These are phyloP conservation scores for Ichneumon xanthorius DNA, from an alignment of 2,888 invertebrate species.

Conservation along the genomic window DNA sequence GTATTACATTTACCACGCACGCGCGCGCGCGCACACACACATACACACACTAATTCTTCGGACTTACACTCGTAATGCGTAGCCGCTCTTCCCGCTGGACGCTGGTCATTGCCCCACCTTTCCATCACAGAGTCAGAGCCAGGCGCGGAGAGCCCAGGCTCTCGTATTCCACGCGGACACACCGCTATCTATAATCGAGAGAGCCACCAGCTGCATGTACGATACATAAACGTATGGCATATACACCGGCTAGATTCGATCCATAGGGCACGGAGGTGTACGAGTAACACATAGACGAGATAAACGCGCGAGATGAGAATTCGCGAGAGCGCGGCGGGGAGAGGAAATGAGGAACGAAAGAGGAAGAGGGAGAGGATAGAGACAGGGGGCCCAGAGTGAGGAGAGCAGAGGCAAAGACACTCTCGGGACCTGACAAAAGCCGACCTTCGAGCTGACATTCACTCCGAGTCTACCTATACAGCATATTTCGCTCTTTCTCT, in stretches of 20 bases:
- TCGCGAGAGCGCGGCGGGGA: background rate
- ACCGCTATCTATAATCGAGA: slow-evolving; percentile 37
- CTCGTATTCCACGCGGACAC: slow-evolving; percentile 51
- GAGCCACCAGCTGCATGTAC: slow-evolving; percentile 70
- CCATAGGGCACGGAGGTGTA: slow-evolving; percentile 40
- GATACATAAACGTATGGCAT: slow-evolving; percentile 70
- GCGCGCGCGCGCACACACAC: slow-evolving; percentile 23
- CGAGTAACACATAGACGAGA: background rate
- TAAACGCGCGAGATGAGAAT: slow-evolving; percentile 8
- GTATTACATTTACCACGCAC: slow-evolving; percentile 1
- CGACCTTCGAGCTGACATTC: slow-evolving; percentile 84
- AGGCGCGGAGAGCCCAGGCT: slow-evolving; percentile 25
- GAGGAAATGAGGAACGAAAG: slow-evolving; percentile 20
- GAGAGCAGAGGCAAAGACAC: slow-evolving; percentile 71
- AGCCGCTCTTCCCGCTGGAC: slow-evolving; percentile 61
- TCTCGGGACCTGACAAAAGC: slow-evolving; percentile 83
- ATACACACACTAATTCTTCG: slow-evolving; percentile 29
- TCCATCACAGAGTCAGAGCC: slow-evolving; percentile 59
- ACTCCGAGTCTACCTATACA: slow-evolving; percentile 75
- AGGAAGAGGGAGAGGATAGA: slow-evolving; percentile 2
- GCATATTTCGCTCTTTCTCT: slow-evolving; percentile 49
- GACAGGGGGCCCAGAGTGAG: slow-evolving; percentile 16
- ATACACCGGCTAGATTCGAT: slow-evolving; percentile 59
- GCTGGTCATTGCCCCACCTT: slow-evolving; percentile 70
- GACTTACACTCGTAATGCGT: slow-evolving; percentile 33